Percentiles rank a stretch among this genome's conserved stretches.
Evolutionary conservation across 1,140 invertebrate species (phyloP).

Genomic region (Caerostris extrusa): DNA sequence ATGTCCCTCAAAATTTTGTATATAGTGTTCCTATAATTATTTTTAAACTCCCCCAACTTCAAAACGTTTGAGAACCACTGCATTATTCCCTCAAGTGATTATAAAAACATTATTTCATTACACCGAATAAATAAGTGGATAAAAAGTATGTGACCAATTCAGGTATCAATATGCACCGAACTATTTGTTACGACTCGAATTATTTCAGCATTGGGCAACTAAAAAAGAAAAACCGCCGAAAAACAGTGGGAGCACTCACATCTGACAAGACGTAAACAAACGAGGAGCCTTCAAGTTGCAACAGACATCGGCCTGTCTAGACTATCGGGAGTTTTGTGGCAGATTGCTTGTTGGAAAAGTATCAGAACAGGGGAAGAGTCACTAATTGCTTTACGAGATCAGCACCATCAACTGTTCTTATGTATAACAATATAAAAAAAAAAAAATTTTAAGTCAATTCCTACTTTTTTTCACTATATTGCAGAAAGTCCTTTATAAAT

Average conservation of each 20-base stretch:
- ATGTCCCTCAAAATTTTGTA: no score
- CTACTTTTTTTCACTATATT: no score
- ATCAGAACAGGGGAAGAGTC: not conserved
- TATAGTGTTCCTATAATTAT: no score
- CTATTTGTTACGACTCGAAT: no score
- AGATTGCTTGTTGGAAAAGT: not conserved
- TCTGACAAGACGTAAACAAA: conserved; percentile 30
- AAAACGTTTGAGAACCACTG: not conserved
- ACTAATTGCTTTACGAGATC: not conserved
- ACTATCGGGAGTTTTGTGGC: not conserved
- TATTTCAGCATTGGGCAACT: not conserved
- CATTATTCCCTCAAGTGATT: no score
- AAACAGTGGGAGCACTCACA: conserved; percentile 46
- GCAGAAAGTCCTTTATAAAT: no score
- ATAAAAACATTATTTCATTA: no score
- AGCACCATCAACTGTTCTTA: not conserved
- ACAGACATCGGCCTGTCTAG: conserved; percentile 13
- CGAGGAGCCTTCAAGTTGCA: not conserved
- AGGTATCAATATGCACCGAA: no score
- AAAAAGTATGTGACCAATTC: no score
- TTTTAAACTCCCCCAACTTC: not conserved
- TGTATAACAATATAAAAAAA: no score
- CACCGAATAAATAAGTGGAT: no score
- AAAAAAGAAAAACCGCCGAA: conserved; percentile 2
- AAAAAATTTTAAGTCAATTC: no score